Conservation (phyloP, 2,888 invertebrate genomes). For the Coremacera marginata region DNA sequence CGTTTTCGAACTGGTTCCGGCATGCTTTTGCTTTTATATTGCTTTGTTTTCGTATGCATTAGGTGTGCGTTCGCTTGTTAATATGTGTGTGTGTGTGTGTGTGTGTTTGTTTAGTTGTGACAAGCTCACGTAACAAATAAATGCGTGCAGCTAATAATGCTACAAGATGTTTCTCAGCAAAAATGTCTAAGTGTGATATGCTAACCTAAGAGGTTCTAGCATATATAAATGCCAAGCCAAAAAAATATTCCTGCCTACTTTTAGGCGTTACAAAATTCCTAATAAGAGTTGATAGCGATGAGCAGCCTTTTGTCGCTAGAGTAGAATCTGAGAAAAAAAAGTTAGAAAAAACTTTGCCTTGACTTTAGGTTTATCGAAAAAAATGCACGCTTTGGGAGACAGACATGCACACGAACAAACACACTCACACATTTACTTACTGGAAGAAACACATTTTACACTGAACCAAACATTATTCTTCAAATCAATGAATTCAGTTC, state of each 20-base stretch:
- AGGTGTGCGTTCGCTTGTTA: conserved; percentile 13
- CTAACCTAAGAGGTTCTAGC: conserved; percentile 32
- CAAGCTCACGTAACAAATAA: conserved; percentile 54
- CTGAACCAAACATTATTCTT: too few relatives aligned
- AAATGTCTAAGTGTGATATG: conserved; percentile 12
- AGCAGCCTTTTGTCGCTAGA: too few relatives aligned
- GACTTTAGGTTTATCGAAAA: too few relatives aligned
- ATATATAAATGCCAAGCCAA: background rate
- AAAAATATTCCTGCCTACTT: background rate
- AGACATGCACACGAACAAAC: background rate
- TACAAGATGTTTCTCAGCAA: conserved; percentile 39
- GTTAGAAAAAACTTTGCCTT: too few relatives aligned
- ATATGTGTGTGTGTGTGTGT: conserved; percentile 32
- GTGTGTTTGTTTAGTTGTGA: conserved; percentile 46
- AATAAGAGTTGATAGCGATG: background rate
- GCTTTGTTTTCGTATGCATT: background rate
- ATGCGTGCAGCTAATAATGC: conserved; percentile 55
- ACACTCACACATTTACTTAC: background rate
- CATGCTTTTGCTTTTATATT: background rate
- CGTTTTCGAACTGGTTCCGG: conserved; percentile 12
- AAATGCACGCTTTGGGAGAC: too few relatives aligned
- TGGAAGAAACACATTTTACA: background rate
- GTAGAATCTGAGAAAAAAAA: too few relatives aligned
- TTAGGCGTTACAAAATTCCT: background rate
- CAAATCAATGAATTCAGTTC: too few relatives aligned